These are phyloP conservation scores for Bujurquina vittata DNA, from an alignment of 2,113 vertebrate genomes.

Conservation along the genomic window DNA sequence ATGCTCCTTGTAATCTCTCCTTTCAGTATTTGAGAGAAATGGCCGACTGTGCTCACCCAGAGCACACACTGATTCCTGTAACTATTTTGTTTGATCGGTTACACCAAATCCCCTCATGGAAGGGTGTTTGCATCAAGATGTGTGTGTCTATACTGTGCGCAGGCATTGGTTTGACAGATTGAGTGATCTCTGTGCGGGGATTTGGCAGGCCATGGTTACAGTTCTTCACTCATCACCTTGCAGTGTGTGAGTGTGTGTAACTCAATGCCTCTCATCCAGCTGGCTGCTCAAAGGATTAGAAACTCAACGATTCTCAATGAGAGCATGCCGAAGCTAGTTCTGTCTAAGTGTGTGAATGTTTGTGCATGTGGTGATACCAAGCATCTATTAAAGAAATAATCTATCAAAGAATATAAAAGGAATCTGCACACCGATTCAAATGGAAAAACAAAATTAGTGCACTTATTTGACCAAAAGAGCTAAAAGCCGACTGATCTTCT, in stretches of 20 bases:
- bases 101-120: conserved; percentile 74
- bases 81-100: conserved; percentile 74
- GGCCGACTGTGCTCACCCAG: conserved; percentile 29
- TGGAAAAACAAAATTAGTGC: conserved; percentile 31
- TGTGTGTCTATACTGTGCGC: conserved; percentile 62
- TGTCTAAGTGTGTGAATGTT: conserved; percentile 44
- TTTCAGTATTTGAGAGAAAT: conserved; percentile 59
- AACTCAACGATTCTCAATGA: conserved; percentile 65
- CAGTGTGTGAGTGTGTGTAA: conserved; percentile 76
- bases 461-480: conserved; percentile 1
- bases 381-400: conserved; percentile 50
- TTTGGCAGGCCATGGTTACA: conserved; percentile 73
- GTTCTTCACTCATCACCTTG: conserved; percentile 79
- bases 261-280: conserved; percentile 82
- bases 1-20: conserved; percentile 71
- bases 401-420: conserved; percentile 35
- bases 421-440: conserved; percentile 41
- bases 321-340: conserved; percentile 72
- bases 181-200: conserved; percentile 74
- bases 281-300: conserved; percentile 78
- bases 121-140: conserved; percentile 66
- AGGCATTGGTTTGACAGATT: conserved; percentile 69
- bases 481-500: neutral
- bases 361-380: conserved; percentile 28
- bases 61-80: conserved; percentile 63